Conservation (phyloP, 2,113 vertebrate species). For the Sylvia atricapilla region DNA sequence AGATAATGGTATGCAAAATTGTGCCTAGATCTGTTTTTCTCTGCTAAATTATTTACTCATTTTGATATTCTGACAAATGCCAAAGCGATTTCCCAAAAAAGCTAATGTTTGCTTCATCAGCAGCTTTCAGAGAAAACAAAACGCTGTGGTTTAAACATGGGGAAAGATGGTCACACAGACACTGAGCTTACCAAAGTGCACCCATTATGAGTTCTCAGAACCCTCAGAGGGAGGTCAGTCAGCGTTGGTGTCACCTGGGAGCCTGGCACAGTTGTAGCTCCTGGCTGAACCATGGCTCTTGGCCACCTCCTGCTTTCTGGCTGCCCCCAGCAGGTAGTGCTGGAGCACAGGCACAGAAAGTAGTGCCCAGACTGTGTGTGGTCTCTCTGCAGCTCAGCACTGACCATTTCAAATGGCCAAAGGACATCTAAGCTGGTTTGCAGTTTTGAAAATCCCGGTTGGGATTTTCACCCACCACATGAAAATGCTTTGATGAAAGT, state of each 20-base stretch:
- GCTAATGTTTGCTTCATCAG: background rate
- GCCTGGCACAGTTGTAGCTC: background rate
- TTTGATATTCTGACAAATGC: constrained; percentile 15
- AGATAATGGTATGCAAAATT: background rate
- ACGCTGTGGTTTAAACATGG: background rate
- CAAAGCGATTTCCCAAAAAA: background rate
- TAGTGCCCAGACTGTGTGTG: rapidly evolving
- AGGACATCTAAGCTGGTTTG: background rate
- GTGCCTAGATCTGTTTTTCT: constrained; percentile 33
- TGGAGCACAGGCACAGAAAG: background rate
- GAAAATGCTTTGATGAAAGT: background rate
- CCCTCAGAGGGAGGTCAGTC: background rate
- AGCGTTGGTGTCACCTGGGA: background rate
- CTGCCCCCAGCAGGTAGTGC: background rate
- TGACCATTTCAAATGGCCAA: background rate
- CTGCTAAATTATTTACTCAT: background rate
- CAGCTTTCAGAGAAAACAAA: constrained; percentile 23
- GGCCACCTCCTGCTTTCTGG: background rate
- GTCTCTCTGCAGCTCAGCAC: background rate
- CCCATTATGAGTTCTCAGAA: background rate
- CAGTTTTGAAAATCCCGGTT: background rate
- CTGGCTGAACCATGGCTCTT: background rate
- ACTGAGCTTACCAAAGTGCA: background rate
- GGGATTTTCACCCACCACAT: background rate
- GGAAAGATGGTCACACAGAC: background rate